Base-by-base conservation (phyloP, 92 coral and sea anemone genomes). In the Bergia sp. region DNA sequence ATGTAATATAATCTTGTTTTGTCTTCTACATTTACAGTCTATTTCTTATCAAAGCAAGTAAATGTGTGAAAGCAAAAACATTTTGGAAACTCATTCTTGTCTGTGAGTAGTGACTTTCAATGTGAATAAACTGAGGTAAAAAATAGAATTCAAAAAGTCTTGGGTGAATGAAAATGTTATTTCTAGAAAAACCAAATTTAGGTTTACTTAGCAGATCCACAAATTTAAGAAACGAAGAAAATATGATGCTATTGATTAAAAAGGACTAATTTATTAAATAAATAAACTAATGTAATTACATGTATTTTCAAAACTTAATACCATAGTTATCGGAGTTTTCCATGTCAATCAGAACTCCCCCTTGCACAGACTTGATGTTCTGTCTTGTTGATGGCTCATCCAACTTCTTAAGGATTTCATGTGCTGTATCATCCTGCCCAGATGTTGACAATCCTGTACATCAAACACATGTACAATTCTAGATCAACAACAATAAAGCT, bases 301-400 rank as follows among this genome's bases (percentile, higher is more conserved):
- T 29, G 29, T 58, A 38, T 53, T 45, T 7, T 15, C 3, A 6
- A 39, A 3, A 7, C 65, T 67, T 75, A 95, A 87, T 39, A 97
- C 99, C 97, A 89, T 97, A 97, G 41, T 94, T 95, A 76, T 97
- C 99, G 81, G 92, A 73, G 74, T 97, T 96, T 58, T 97, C 99
- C 92, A 92, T 93, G 84, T 97, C 99, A 61, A 92, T 95, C 44
- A 97, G 89, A 18, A 97, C 96, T 42, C 99, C 99, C 20, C 99
- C 98, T 9, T 90, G 92, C 37, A 97, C 96, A 21, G 94, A 91
- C 85, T 97, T 97, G 55, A 94, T 88, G 73, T 79, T 93, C 74
- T 94, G 95, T 41, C 91, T 93, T 9, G 93, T 87, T 5, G 96
- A 93, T 5, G 94, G 95, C 83, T 95, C 96, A 36, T 97, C 99